A percentile compares a stretch with the other conserved stretches of the same genome.
These are phyloP conservation scores for Drosophila histrio DNA, from an alignment of 2,888 invertebrate species.

Conservation along the genomic window DNA sequence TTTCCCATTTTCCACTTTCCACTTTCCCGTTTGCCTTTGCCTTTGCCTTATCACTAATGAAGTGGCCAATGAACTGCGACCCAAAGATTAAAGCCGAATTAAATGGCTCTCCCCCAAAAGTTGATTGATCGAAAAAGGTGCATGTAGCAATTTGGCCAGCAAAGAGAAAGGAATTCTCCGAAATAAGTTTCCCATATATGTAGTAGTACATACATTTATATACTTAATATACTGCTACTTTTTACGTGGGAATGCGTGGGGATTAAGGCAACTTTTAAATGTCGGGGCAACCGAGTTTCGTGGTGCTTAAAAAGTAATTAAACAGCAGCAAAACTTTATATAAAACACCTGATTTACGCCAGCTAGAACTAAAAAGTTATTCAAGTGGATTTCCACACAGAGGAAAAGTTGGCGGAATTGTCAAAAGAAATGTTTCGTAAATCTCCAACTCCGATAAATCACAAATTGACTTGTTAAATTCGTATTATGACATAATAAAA, in stretches of 20 bases:
- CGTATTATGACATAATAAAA: no score
- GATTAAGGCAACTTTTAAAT: slow-evolving; percentile 3
- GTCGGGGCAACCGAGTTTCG: neutral
- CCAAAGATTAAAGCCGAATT: slow-evolving; percentile 76
- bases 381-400: neutral
- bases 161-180: slow-evolving; percentile 9
- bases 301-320: slow-evolving; percentile 17
- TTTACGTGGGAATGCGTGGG: neutral
- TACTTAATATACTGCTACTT: neutral
- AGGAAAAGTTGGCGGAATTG: neutral
- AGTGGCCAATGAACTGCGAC: slow-evolving; percentile 77
- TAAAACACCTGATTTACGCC: slow-evolving; percentile 9
- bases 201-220: neutral
- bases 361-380: neutral
- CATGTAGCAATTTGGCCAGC: slow-evolving; percentile 41
- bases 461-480: neutral
- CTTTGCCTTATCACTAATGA: slow-evolving; percentile 70
- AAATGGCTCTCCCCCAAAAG: slow-evolving; percentile 62
- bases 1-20: neutral
- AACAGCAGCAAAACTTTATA: slow-evolving; percentile 4
- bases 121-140: slow-evolving; percentile 61
- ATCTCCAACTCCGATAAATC: neutral
- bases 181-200: neutral
- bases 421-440: neutral
- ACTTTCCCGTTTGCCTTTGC: neutral